These are phyloP conservation scores for Melanotus villosus DNA, from an alignment of 2,888 invertebrate species.

Conservation along the genomic window DNA sequence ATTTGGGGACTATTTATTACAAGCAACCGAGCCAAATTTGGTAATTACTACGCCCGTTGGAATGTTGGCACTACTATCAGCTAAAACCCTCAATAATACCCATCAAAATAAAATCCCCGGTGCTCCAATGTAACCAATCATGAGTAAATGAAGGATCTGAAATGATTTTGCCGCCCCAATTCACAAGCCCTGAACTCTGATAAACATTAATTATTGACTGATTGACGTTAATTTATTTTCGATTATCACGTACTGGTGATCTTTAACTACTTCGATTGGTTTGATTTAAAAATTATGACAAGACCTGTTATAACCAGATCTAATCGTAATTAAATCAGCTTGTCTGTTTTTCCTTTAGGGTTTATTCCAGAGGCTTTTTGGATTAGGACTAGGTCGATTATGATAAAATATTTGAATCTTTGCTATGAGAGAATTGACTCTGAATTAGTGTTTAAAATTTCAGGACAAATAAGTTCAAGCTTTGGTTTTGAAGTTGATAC, in stretches of 20 bases:
- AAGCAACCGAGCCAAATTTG: constrained; percentile 13
- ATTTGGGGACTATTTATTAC: constrained; percentile 31
- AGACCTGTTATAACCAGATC: not conserved
- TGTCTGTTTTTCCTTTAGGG: too few relatives aligned
- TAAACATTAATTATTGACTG: constrained; percentile 40
- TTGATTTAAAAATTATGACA: not conserved
- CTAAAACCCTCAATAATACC: constrained; percentile 19
- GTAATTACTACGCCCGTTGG: constrained; percentile 23
- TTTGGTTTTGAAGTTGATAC: too few relatives aligned
- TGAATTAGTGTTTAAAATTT: not conserved
- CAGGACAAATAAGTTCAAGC: too few relatives aligned
- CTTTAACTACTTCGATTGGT: constrained; percentile 16
- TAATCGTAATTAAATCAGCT: not conserved
- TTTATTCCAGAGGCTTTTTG: too few relatives aligned
- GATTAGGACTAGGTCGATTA: too few relatives aligned
- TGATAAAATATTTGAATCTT: too few relatives aligned
- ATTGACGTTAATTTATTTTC: constrained; percentile 41
- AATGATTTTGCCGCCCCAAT: constrained; percentile 40
- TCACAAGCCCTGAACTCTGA: constrained; percentile 28
- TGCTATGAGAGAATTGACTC: too few relatives aligned
- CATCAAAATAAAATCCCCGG: constrained; percentile 35
- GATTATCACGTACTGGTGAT: constrained; percentile 20
- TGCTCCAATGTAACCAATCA: constrained; percentile 23
- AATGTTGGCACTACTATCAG: constrained; percentile 19
- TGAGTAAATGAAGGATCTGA: constrained; percentile 40